Evolutionary conservation across 1,140 invertebrate genomes (phyloP).

Genomic region (Ceratoteleas bidentatus): DNA sequence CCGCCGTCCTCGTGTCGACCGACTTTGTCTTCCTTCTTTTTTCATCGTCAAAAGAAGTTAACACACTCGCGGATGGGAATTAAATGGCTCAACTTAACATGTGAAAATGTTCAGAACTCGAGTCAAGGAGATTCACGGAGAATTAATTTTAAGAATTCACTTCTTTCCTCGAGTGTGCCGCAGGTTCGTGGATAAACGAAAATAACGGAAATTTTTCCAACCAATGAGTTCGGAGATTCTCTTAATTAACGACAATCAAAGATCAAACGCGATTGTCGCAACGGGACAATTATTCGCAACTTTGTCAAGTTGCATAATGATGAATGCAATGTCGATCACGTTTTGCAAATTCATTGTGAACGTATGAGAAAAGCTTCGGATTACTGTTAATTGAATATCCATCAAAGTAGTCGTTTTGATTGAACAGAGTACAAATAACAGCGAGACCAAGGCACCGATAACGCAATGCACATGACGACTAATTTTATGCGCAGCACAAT

Average conservation of each 20-base stretch:
- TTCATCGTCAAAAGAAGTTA: slow-evolving; percentile 35
- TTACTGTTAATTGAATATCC: too few relatives aligned
- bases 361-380: too few relatives aligned
- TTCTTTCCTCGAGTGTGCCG: slow-evolving; percentile 18
- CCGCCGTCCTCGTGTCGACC: background rate
- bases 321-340: too few relatives aligned
- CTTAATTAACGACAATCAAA: background rate
- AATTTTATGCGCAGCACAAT: slow-evolving; percentile 7
- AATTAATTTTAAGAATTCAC: slow-evolving; percentile 33
- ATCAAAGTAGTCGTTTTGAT: too few relatives aligned
- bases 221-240: background rate
- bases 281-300: background rate
- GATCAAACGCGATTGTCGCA: background rate
- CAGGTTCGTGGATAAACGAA: slow-evolving; percentile 14
- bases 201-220: slow-evolving; percentile 9
- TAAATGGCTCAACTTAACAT: slow-evolving; percentile 35
- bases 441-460: too few relatives aligned
- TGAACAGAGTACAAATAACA: too few relatives aligned
- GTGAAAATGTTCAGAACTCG: slow-evolving; percentile 34
- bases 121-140: slow-evolving; percentile 20
- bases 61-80: slow-evolving; percentile 26
- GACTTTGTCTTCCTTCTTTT: background rate
- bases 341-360: too few relatives aligned
- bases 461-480: background rate
- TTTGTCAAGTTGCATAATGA: too few relatives aligned